Evolutionary conservation across 2,888 invertebrate genomes (phyloP).

Genomic region (Macrophya annulata): DNA sequence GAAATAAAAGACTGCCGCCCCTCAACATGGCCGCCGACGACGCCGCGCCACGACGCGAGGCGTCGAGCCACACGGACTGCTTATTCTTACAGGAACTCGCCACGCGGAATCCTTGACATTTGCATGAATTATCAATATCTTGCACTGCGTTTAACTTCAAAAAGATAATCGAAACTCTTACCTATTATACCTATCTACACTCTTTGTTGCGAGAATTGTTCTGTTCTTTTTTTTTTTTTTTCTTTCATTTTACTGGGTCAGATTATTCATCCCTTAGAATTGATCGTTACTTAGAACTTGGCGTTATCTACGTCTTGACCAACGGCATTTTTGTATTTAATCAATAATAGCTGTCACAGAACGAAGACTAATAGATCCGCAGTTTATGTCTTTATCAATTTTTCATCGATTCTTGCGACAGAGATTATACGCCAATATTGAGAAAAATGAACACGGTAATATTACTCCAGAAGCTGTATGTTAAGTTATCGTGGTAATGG

Average conservation of each 20-base stretch:
- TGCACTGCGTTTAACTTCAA: slow-evolving; percentile 23
- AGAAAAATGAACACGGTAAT: background rate
- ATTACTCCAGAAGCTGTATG: background rate
- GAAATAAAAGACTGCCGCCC: slow-evolving; percentile 77
- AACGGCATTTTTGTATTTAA: no score
- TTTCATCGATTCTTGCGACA: background rate
- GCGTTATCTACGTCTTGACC: no score
- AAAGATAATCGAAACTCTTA: background rate
- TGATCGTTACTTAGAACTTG: background rate
- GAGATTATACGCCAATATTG: no score
- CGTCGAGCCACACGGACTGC: slow-evolving; percentile 58
- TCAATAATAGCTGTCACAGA: no score
- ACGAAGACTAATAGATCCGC: no score
- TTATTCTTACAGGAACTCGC: slow-evolving; percentile 51
- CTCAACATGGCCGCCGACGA: slow-evolving; percentile 72
- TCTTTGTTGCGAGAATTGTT: background rate
- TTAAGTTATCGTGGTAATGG: background rate
- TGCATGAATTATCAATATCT: slow-evolving; percentile 34
- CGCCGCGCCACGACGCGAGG: slow-evolving; percentile 61
- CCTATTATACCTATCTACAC: background rate
- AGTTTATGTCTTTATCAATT: background rate
- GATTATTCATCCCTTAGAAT: background rate
- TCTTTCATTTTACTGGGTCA: background rate
- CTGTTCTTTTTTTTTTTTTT: background rate
- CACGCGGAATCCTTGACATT: slow-evolving; percentile 39